These are phyloP conservation scores for Piscicola geometra DNA, from an alignment of 2,888 invertebrate species.

Conservation along the genomic window DNA sequence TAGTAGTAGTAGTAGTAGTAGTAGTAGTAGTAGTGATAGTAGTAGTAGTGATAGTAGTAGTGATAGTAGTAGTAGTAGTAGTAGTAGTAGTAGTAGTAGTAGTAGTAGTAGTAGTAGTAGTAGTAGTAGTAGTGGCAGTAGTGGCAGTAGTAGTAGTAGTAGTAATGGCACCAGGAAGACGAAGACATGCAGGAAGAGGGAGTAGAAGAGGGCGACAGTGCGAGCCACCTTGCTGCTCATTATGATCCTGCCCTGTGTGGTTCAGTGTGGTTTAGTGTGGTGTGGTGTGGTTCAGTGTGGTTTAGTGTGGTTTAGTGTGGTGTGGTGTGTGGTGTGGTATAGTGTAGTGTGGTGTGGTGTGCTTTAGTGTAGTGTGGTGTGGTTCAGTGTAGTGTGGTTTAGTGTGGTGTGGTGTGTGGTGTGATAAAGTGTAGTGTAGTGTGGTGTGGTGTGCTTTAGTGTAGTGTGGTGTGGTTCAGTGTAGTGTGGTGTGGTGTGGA, in stretches of 20 bases:
- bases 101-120: slow-evolving; percentile 24
- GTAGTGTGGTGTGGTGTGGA: too few species aligned
- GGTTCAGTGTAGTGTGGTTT: too few species aligned
- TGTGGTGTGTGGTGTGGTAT: too few species aligned
- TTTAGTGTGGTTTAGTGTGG: too few species aligned
- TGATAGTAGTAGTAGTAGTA: slow-evolving; percentile 21
- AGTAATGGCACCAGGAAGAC: slow-evolving; percentile 50
- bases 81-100: slow-evolving; percentile 22
- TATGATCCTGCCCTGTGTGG: slow-evolving; percentile 57
- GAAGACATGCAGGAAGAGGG: slow-evolving; percentile 57
- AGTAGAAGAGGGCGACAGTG: slow-evolving; percentile 58
- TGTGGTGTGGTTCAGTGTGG: too few species aligned
- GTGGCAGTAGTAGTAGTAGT: slow-evolving; percentile 18
- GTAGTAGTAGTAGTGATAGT: slow-evolving; percentile 17
- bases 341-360: too few species aligned
- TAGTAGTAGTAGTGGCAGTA: slow-evolving; percentile 20
- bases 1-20: slow-evolving; percentile 23
- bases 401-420: too few species aligned
- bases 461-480: too few species aligned
- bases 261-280: not conserved
- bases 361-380: too few species aligned
- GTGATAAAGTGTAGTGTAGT: too few species aligned
- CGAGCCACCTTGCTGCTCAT: slow-evolving; percentile 58
- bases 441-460: too few species aligned
- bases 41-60: slow-evolving; percentile 21